Evolutionary conservation across 2,888 invertebrate genomes (phyloP).

Genomic region (Plagiodera versicolora): DNA sequence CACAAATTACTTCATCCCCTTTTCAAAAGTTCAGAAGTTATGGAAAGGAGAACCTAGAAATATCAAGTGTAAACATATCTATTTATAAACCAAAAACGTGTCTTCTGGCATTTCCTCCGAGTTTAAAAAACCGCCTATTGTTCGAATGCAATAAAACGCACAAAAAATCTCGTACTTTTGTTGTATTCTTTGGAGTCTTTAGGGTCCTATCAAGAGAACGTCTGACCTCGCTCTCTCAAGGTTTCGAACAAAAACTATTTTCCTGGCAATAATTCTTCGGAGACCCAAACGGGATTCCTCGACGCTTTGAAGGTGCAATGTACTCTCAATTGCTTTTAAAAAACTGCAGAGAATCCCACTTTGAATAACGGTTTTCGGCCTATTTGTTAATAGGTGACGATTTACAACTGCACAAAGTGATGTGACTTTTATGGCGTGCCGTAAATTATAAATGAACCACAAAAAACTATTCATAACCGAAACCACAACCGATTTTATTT

Average conservation of each 20-base stretch:
- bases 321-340: constrained; percentile 47
- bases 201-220: constrained; percentile 33
- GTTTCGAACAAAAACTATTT: constrained; percentile 46
- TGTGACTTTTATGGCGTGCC: constrained; percentile 27
- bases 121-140: constrained; percentile 39
- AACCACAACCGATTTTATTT: constrained; percentile 12
- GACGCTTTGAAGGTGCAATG: constrained; percentile 45
- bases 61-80: constrained; percentile 36
- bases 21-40: too few species aligned
- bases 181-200: constrained; percentile 36
- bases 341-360: constrained; percentile 32
- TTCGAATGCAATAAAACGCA: constrained; percentile 39
- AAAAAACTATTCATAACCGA: constrained; percentile 13
- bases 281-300: constrained; percentile 46
- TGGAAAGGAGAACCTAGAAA: too few species aligned
- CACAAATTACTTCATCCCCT: too few species aligned
- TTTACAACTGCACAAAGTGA: constrained; percentile 41
- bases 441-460: constrained; percentile 30
- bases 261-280: constrained; percentile 48
- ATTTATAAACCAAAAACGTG: constrained; percentile 36
- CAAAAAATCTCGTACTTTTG: constrained; percentile 41
- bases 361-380: constrained; percentile 50
- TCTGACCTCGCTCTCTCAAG: constrained; percentile 41
- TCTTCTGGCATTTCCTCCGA: constrained; percentile 38
- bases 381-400: constrained; percentile 50